Base-by-base conservation (phyloP, 23 tunicate genomes). In the Styela plicata region DNA sequence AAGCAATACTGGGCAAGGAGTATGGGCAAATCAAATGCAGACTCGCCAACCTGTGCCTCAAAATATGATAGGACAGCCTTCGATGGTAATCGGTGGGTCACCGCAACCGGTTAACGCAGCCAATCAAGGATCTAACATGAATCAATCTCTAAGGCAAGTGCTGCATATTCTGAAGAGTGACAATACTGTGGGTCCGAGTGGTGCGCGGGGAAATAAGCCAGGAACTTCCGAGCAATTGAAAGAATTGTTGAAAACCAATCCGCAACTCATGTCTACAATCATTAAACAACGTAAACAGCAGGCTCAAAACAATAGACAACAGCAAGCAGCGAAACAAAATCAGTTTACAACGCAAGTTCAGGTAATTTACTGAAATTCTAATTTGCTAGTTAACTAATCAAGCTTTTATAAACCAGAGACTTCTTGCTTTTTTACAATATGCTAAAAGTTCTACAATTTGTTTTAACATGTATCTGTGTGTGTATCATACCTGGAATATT, bases 201-300 rank as follows among this genome's bases (percentile, higher is more conserved):
- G 57, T 7, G 71, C 57, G 32, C 74, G 70, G 25, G 80, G 74
- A 29, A 33, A 74, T 31, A 63, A 30, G 31, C 71, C 37, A 36
- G 23, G 86, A 35, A n/a, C 30, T 2, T 79, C 73, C 32, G 37
- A 69, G 24, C 82, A 69, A 67, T 73, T 83, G 71, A 73, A 24
- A 61, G 73, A 79, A 20, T 37, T 83, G 24, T 34, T 89, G 18
- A 81, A 67, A 28, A 74, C 70, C 25, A 85, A 90, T 74, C 96
- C 96, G n/a, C 86, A 81, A 13, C 84, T 90, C 24, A 67, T 88
- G 18, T 85, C 92, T 1, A 76, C 76, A 22, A 82, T 88, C 32
- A 88, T 88, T 37, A 77, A 78, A 44, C 87, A 88, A 68, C 61
- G 29, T 44, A 77, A 83, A 35, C 92, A 88, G 76, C 69, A 31